Evolutionary conservation across 2,888 invertebrate species (phyloP).

Genomic region (Biston stratarius): DNA sequence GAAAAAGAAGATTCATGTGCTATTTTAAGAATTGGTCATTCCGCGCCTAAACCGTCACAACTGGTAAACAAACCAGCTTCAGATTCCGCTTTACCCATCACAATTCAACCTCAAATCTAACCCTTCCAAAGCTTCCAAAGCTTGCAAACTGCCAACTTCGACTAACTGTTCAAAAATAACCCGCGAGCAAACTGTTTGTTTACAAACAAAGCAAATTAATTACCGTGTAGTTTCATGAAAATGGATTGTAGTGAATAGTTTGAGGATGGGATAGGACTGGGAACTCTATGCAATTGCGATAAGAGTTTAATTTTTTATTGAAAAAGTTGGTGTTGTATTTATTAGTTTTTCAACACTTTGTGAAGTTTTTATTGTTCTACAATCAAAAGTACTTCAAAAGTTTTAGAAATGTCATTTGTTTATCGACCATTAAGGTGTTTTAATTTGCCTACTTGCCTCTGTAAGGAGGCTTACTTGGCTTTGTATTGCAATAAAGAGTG

Average conservation of each 20-base stretch:
- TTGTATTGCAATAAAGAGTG: conserved; percentile 31
- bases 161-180: conserved; percentile 2
- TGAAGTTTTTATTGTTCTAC: too few species aligned
- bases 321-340: background rate
- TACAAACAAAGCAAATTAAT: conserved; percentile 54
- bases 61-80: background rate
- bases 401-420: too few species aligned
- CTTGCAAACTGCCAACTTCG: background rate
- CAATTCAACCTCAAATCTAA: conserved; percentile 4
- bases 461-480: conserved; percentile 21
- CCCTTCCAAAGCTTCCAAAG: conserved; percentile 1
- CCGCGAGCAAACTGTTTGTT: conserved; percentile 43
- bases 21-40: too few species aligned
- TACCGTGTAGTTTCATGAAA: conserved; percentile 42
- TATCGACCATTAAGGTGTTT: conserved; percentile 24
- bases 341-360: background rate
- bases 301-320: background rate
- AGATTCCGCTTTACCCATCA: background rate
- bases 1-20: too few species aligned
- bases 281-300: background rate
- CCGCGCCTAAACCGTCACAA: too few species aligned
- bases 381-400: too few species aligned
- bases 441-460: conserved; percentile 23
- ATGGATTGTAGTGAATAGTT: conserved; percentile 34
- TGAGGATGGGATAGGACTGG: background rate